Base-by-base conservation (phyloP, 2,113 vertebrate genomes). In the Labeo catla region DNA sequence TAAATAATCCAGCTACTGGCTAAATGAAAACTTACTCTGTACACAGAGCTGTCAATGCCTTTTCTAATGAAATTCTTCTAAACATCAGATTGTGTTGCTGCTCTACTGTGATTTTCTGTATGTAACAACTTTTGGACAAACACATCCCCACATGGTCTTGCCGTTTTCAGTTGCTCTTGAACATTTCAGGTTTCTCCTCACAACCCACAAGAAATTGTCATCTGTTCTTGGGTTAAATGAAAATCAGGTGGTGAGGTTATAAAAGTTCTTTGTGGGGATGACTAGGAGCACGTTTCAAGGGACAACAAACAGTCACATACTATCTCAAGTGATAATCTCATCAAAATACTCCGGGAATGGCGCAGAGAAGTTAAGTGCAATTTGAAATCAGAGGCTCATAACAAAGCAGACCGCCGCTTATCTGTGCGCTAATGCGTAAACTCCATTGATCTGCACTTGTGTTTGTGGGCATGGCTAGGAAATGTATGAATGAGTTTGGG, bases 231-330 rank as follows among this genome's bases (percentile, higher is more conserved):
- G 65, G 73, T 74, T 59, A 89, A 91, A 91, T 91, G 47, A 65
- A 79, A 89, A 91, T 92, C 90, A 92, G 89, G 89, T 93, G 90
- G 87, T 86, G 85, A 87, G 63, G 45, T 86, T 47, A 81, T 84
- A 84, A 88, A 83, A 39, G 76, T 81, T 84, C 85, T 84, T 91
- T 83, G 91, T 49, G 28, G 86, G 86, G 52, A 90, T 88, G 81
- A 85, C 77, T 80, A 77, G 73, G 52, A 87, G 66, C 78, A 86
- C 81, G 85, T 76, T 81, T 77, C 10, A 72, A 11, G 88, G 76
- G 83, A 92, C 85, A 92, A 91, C 90, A 88, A 91, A 87, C 70
- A 84, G 70, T 57, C 81, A 79, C 86, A 82, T 70, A 83, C 43
- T 84, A 80, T 88, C 80, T 83, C 16, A 1, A 23, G 16, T 5